These are phyloP conservation scores for Macroteleia sp. DNA, from an alignment of 2,888 invertebrate genomes.

Conservation along the genomic window DNA sequence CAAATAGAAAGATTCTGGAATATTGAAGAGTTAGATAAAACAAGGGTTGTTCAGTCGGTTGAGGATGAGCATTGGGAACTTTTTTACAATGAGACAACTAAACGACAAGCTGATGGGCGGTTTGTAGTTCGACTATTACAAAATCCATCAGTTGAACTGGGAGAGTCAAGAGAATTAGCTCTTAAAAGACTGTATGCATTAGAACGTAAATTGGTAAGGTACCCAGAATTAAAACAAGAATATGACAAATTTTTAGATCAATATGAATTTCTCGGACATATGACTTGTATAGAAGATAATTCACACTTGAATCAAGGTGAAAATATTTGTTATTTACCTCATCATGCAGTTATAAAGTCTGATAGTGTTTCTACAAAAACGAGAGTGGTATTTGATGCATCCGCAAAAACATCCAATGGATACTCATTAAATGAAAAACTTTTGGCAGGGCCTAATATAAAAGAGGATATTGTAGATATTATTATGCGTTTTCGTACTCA, in stretches of 20 bases:
- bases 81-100: not conserved
- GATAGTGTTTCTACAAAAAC: slow-evolving; percentile 2
- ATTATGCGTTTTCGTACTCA: slow-evolving; percentile 43
- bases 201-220: not conserved
- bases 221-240: not conserved
- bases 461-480: slow-evolving; percentile 23
- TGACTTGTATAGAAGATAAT: not conserved
- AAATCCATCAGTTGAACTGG: not conserved
- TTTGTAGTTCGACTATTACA: not conserved
- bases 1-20: not conserved
- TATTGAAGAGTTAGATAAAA: not conserved
- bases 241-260: not conserved
- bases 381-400: not conserved
- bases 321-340: slow-evolving; percentile 6
- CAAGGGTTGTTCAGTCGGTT: not conserved
- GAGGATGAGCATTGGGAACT: not conserved
- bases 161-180: not conserved
- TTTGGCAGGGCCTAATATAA: slow-evolving; percentile 62
- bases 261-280: slow-evolving; percentile 5
- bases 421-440: slow-evolving; percentile 68
- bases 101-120: not conserved
- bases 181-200: not conserved
- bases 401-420: slow-evolving; percentile 18
- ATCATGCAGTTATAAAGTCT: slow-evolving; percentile 2
- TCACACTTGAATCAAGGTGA: not conserved